These are phyloP conservation scores for Cremastinae sp. DNA, from an alignment of 2,888 invertebrate genomes.

Conservation along the genomic window DNA sequence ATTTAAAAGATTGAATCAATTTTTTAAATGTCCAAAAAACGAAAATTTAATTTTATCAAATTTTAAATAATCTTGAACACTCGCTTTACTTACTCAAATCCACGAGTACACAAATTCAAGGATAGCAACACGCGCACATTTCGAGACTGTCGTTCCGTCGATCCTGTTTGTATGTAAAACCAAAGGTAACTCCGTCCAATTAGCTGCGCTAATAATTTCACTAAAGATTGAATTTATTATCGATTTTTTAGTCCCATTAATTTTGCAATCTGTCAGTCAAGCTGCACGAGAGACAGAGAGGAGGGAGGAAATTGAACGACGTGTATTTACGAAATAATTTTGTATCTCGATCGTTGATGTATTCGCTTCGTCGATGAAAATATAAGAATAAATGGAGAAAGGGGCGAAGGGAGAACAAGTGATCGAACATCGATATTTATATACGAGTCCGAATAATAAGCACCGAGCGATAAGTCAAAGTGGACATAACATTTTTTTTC, in stretches of 20 bases:
- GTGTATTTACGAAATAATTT: constrained; percentile 48
- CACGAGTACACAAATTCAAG: too few relatives aligned
- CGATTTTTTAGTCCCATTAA: too few relatives aligned
- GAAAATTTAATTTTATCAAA: too few relatives aligned
- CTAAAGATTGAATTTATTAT: constrained; percentile 34
- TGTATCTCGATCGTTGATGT: constrained; percentile 22
- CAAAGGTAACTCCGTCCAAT: constrained; percentile 46
- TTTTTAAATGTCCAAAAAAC: too few relatives aligned
- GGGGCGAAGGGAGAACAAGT: not conserved
- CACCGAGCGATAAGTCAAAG: constrained; percentile 44
- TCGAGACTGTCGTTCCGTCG: not conserved
- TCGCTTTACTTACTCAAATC: too few relatives aligned
- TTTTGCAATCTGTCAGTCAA: constrained; percentile 24
- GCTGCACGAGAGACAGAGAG: too few relatives aligned
- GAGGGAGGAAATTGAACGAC: constrained; percentile 12
- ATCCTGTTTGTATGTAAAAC: constrained; percentile 25
- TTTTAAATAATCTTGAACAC: too few relatives aligned
- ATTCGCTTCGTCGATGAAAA: constrained; percentile 9
- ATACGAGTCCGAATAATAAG: constrained; percentile 26
- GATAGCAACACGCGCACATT: too few relatives aligned
- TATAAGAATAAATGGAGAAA: not conserved
- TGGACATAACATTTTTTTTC: constrained; percentile 16
- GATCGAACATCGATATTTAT: constrained; percentile 35
- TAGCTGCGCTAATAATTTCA: constrained; percentile 34
- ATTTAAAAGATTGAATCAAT: too few relatives aligned